Evolutionary conservation across 2,797 vertebrate species (phyloP).

Genomic region (Chrosomus eos): DNA sequence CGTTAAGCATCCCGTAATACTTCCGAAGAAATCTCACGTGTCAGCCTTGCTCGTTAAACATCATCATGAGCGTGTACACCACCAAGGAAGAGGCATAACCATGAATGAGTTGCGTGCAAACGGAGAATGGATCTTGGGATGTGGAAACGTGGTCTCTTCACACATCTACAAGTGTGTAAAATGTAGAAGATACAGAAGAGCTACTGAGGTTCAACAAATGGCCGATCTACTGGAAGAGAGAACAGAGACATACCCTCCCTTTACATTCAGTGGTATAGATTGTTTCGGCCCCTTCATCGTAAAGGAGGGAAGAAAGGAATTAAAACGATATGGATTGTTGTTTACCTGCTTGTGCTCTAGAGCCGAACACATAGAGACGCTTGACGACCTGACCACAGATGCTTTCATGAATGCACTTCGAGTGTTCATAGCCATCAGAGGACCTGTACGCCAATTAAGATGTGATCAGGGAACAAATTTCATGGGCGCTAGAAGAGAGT

Average conservation of each 20-base stretch:
- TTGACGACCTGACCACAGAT: slow-evolving; percentile 38
- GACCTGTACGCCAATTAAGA: slow-evolving; percentile 22
- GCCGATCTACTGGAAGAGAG: slow-evolving; percentile 11
- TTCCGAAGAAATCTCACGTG: background rate
- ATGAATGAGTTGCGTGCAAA: background rate
- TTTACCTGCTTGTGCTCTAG: too few relatives aligned
- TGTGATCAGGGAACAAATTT: slow-evolving; percentile 51
- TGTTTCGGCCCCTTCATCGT: slow-evolving; percentile 39
- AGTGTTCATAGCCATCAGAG: slow-evolving; percentile 37
- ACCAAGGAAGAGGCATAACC: slow-evolving; percentile 1
- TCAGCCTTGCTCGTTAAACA: background rate
- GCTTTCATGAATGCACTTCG: slow-evolving; percentile 42
- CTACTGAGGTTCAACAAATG: slow-evolving; percentile 30
- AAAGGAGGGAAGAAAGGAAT: background rate
- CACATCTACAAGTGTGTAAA: slow-evolving; percentile 41
- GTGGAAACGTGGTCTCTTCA: background rate
- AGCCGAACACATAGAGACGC: slow-evolving; percentile 22
- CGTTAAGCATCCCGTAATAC: background rate
- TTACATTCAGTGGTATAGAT: slow-evolving; percentile 48
- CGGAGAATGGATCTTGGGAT: background rate
- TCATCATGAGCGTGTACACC: background rate
- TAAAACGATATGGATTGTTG: too few relatives aligned
- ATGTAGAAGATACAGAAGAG: slow-evolving; percentile 32
- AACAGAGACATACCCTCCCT: slow-evolving; percentile 33
- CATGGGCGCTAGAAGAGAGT: slow-evolving; percentile 5